A percentile compares a stretch with the other conserved stretches of the same genome.
These are phyloP conservation scores for Saguinus imperator DNA, from an alignment of 2,113 vertebrate genomes.

Conservation along the genomic window DNA sequence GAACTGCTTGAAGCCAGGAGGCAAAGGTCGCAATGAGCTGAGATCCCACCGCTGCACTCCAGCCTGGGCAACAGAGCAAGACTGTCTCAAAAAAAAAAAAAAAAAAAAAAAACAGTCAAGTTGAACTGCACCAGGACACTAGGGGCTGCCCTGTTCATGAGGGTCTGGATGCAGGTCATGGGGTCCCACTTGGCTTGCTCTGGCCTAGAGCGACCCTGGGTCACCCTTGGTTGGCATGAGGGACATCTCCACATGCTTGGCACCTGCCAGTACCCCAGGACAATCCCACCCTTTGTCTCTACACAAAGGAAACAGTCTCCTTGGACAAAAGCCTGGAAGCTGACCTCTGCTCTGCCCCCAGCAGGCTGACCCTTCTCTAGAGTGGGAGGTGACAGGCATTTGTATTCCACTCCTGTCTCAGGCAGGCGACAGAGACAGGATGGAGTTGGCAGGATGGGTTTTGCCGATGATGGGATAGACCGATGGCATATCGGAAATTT, in stretches of 20 bases:
- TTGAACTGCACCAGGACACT: background rate
- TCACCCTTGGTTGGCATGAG: background rate
- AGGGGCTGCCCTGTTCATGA: fast-evolving
- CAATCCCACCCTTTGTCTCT: background rate
- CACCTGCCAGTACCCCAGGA: too few relatives aligned
- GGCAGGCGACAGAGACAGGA: background rate
- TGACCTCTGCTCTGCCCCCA: background rate
- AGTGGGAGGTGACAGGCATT: background rate
- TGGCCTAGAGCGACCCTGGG: background rate
- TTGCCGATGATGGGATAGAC: background rate
- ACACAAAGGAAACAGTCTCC: fast-evolving
- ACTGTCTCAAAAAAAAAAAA: too few relatives aligned
- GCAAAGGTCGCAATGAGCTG: too few relatives aligned
- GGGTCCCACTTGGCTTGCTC: background rate
- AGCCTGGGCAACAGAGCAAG: too few relatives aligned
- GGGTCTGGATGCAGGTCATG: background rate
- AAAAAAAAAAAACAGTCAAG: background rate
- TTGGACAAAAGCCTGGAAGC: too few relatives aligned
- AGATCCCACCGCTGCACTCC: too few relatives aligned
- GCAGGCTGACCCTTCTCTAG: background rate
- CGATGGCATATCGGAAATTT: background rate
- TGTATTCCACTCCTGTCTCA: background rate
- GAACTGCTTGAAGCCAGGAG: too few relatives aligned
- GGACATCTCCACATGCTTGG: background rate
- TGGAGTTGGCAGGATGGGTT: background rate